Percentiles rank a stretch among this genome's conserved stretches.
phyloP scores from a whole-genome alignment of 2,113 vertebrate genomes.

The Danionella cerebrum region DNA sequence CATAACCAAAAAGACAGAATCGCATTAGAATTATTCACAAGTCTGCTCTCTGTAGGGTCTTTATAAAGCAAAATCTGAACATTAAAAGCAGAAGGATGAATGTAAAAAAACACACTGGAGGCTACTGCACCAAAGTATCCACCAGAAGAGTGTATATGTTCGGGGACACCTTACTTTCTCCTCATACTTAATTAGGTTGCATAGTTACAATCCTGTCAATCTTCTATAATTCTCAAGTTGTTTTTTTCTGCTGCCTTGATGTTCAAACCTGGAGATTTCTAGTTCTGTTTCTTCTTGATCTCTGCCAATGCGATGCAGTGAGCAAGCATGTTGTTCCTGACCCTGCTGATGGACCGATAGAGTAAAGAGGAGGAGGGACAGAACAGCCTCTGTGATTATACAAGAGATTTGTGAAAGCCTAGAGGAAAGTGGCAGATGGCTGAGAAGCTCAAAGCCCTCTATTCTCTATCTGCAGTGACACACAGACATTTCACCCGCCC shows the following conservation, averaged over 20 bases:
- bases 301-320: too few species aligned
- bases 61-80: not conserved
- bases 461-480: not conserved
- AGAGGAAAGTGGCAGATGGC: constrained; percentile 38
- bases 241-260: too few species aligned
- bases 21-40: not conserved
- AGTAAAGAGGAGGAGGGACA: not conserved
- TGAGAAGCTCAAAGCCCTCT: constrained; percentile 16
- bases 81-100: not conserved
- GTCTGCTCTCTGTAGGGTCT: not conserved
- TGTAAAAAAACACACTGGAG: constrained; percentile 1
- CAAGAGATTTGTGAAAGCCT: constrained; percentile 33
- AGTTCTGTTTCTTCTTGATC: too few species aligned
- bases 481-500: constrained; percentile 21
- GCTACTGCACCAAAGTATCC: constrained; percentile 20
- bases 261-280: too few species aligned
- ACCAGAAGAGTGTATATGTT: too few species aligned
- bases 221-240: too few species aligned
- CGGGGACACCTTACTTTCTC: too few species aligned
- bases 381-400: constrained; percentile 23
- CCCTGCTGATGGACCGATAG: not conserved
- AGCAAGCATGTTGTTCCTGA: not conserved
- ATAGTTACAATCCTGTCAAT: too few species aligned
- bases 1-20: not conserved
- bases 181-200: too few species aligned